Evolutionary conservation across 1,140 invertebrate species (phyloP).

Genomic region (Megathymus violae): DNA sequence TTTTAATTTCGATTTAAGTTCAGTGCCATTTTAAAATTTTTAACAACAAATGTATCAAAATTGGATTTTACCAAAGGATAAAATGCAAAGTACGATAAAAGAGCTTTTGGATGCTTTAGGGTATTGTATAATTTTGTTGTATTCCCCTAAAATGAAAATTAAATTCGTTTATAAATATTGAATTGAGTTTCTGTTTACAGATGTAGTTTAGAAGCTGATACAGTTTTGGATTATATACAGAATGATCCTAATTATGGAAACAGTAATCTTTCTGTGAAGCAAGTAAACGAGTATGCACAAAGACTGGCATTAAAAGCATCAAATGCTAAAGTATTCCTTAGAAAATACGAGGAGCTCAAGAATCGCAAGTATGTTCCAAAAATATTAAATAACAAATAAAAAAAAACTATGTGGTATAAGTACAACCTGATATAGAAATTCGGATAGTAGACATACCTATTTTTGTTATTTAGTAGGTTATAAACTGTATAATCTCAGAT

Average conservation of each 20-base stretch:
- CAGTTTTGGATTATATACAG: constrained; percentile 79
- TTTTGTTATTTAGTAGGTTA: too few relatives aligned
- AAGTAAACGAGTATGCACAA: constrained; percentile 78
- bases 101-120: constrained; percentile 79
- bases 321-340: constrained; percentile 75
- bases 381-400: not conserved
- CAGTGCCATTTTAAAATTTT: constrained; percentile 35
- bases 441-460: too few relatives aligned
- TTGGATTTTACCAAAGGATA: constrained; percentile 67
- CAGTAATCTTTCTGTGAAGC: constrained; percentile 71
- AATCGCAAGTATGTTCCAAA: constrained; percentile 67
- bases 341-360: constrained; percentile 80
- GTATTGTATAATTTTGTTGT: constrained; percentile 44
- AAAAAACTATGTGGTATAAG: too few relatives aligned
- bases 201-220: constrained; percentile 78
- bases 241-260: constrained; percentile 81
- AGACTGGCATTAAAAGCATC: constrained; percentile 73
- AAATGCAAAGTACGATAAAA: constrained; percentile 80
- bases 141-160: not conserved
- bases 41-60: constrained; percentile 71
- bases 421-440: too few relatives aligned
- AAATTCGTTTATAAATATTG: not conserved
- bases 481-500: too few relatives aligned
- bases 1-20: constrained; percentile 43
- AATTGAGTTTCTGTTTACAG: constrained; percentile 60